phyloP scores from a whole-genome alignment of 2,797 vertebrate species.

The Pachyuromys duprasi region DNA sequence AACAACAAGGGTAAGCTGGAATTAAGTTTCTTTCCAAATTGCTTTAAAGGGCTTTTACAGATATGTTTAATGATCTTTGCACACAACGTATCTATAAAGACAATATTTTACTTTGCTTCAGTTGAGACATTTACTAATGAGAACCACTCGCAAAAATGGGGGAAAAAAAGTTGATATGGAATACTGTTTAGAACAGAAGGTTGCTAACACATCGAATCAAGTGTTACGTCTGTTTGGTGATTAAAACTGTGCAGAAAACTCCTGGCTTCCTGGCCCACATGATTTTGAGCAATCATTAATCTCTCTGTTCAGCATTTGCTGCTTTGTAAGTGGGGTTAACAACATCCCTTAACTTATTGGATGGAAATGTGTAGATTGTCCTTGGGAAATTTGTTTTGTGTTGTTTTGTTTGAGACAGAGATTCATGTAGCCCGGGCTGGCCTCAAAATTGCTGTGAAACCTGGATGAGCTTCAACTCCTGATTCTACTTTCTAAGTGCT shows the following conservation, averaged over 20 bases:
- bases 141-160: neutral
- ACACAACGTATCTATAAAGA: neutral
- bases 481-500: neutral
- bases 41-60: neutral
- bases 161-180: neutral
- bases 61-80: neutral
- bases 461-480: neutral
- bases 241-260: neutral
- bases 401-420: neutral
- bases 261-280: neutral
- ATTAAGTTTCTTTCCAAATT: neutral
- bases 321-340: neutral
- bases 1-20: neutral
- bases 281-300: neutral
- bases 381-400: neutral
- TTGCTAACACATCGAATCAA: neutral
- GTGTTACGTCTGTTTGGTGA: neutral
- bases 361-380: too few relatives aligned
- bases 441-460: neutral
- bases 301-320: neutral
- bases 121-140: neutral
- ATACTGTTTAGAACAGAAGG: neutral
- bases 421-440: neutral
- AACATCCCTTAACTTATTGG: neutral
- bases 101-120: neutral